Conservation (phyloP, 2,888 invertebrate genomes). For the Gisinianus flammeolus region DNA sequence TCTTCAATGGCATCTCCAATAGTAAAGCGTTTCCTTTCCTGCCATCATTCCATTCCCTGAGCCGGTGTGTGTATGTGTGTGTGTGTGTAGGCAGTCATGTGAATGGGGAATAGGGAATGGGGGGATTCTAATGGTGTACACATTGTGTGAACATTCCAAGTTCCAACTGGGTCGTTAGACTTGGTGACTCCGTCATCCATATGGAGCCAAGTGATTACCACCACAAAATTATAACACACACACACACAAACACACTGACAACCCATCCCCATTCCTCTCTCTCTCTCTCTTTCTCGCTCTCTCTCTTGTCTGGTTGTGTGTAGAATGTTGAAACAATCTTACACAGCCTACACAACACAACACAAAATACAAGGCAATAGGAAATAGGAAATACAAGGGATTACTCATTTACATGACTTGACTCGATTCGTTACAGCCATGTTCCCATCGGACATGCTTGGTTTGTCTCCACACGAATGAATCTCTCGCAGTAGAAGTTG, state of each 20-base stretch:
- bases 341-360: no score
- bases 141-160: neutral
- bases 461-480: slow-evolving; percentile 2
- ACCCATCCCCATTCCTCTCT: neutral
- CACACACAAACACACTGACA: neutral
- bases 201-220: slow-evolving; percentile 31
- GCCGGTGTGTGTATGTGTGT: neutral
- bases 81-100: neutral
- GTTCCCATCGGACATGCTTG: neutral
- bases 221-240: slow-evolving; percentile 26
- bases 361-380: no score
- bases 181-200: neutral
- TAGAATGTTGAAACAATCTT: neutral
- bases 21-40: slow-evolving; percentile 10
- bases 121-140: neutral
- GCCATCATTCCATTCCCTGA: neutral
- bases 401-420: no score
- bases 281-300: no score
- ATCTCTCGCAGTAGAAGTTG: no score
- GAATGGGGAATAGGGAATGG: neutral
- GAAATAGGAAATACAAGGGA: no score
- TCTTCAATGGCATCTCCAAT: slow-evolving; percentile 28
- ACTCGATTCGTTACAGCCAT: no score
- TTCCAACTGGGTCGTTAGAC: slow-evolving; percentile 15
- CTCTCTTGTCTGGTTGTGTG: neutral